Evolutionary conservation across 2,797 vertebrate genomes (phyloP), one percentile per base, ranked within the genome.

Genomic region (Lacerta bilineata): DNA sequence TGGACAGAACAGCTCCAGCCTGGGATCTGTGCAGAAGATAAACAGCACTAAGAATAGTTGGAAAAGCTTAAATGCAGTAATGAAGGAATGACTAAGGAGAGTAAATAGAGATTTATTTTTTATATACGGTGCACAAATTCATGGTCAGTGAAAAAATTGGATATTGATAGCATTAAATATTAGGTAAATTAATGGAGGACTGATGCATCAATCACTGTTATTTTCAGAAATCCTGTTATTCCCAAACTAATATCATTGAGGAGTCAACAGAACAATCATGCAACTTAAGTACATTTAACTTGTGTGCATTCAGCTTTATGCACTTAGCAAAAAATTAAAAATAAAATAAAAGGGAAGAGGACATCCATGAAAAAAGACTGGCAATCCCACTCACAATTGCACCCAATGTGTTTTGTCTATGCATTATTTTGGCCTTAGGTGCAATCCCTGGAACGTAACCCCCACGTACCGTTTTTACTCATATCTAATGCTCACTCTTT

Each of bases 21-120:
- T 83, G 83, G 88, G 85, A 92, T 46, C 15, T 1, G 6, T 81
- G 89, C 18, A 75, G 80, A 88, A 93, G 36, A 86, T 82, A 86
- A 85, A 41, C 41, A 66, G 78, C 69, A 86, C 11, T 50, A 84
- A 61, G 43, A 39, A 66, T 75, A 79, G 20, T 39, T 41, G 29
- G 27, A 61, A 84, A 61, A 17, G 50, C 46, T 59, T 79, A 61
- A 59, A 79, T 83, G 3, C 8, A 27, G 20, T 68, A 88, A 75
- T 75, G 61, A 82, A 75, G 20, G 36, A 86, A 33, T 81, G 25
- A 29, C 80, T 74, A 46, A 72, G 17, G 36, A 66, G 17, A 27
- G 15, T 46, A 83, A n/a, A 17, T 20, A 7, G 5, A 6, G 78
- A 64, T 13, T 39, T 61, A 17, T 71, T 36, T 74, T 84, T 27